Evolutionary conservation across 1,140 invertebrate genomes (phyloP).

Genomic region (Rhopalosiphum maidis): DNA sequence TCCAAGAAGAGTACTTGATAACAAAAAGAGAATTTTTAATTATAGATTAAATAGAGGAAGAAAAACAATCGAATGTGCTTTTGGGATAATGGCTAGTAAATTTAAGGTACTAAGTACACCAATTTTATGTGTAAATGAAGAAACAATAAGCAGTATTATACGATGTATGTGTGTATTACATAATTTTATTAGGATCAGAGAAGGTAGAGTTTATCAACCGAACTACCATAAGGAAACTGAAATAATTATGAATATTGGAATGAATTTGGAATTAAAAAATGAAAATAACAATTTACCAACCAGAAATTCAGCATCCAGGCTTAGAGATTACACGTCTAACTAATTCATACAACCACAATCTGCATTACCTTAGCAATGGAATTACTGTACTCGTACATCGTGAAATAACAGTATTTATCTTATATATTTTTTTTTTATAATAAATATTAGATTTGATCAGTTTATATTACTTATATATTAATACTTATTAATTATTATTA

Average conservation of each 20-base stretch:
- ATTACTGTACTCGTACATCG: not conserved
- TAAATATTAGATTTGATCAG: not conserved
- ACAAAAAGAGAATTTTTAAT: slow-evolving; percentile 13
- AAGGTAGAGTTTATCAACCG: slow-evolving; percentile 5
- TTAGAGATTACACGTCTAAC: not conserved
- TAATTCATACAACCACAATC: not conserved
- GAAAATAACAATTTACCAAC: slow-evolving; percentile 21
- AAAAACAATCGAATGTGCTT: slow-evolving; percentile 17
- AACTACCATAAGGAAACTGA: not conserved
- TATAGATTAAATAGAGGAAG: slow-evolving; percentile 18
- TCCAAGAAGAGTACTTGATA: not conserved
- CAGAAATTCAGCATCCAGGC: not conserved
- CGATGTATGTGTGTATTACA: slow-evolving; percentile 16
- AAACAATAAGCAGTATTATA: not conserved
- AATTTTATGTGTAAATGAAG: slow-evolving; percentile 5
- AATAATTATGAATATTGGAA: slow-evolving; percentile 13
- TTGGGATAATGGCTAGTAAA: not conserved
- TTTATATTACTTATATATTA: not conserved
- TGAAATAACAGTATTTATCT: not conserved
- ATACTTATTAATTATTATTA: too few relatives aligned
- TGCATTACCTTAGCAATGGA: not conserved
- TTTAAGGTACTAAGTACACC: slow-evolving; percentile 9
- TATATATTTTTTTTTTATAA: not conserved
- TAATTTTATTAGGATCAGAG: slow-evolving; percentile 10
- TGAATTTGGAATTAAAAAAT: not conserved